Evolutionary conservation across 2,888 invertebrate species (phyloP).

Genomic region (Scrobipalpa atriplicella): DNA sequence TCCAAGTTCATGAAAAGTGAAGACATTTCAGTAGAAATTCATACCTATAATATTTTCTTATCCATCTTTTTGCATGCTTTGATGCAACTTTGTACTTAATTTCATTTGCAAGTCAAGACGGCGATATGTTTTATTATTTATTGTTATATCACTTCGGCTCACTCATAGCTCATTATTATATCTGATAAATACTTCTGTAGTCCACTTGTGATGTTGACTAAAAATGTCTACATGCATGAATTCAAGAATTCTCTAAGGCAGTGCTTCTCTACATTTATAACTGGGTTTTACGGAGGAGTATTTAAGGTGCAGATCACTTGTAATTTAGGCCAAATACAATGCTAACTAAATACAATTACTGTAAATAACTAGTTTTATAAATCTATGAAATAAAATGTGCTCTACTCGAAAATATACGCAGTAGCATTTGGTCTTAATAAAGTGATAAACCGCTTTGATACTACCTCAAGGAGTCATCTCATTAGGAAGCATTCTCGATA

Average conservation of each 20-base stretch:
- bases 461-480: background rate
- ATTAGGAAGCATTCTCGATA: background rate
- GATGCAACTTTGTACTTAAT: background rate
- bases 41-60: too few species aligned
- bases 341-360: background rate
- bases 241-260: constrained; percentile 45
- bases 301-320: background rate
- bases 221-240: constrained; percentile 56
- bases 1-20: too few species aligned
- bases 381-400: background rate
- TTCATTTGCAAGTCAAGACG: too few species aligned
- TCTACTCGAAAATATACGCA: background rate
- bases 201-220: constrained; percentile 24
- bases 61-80: background rate
- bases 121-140: background rate
- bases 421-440: background rate
- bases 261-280: constrained; percentile 35
- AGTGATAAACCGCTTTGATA: background rate
- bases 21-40: too few species aligned
- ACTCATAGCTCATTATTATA: background rate
- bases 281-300: background rate
- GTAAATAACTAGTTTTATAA: background rate
- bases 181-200: background rate
- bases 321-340: background rate
- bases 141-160: background rate